These are phyloP conservation scores for Arrhamphus sclerolepis DNA, from an alignment of 2,797 vertebrate species.

Conservation along the genomic window DNA sequence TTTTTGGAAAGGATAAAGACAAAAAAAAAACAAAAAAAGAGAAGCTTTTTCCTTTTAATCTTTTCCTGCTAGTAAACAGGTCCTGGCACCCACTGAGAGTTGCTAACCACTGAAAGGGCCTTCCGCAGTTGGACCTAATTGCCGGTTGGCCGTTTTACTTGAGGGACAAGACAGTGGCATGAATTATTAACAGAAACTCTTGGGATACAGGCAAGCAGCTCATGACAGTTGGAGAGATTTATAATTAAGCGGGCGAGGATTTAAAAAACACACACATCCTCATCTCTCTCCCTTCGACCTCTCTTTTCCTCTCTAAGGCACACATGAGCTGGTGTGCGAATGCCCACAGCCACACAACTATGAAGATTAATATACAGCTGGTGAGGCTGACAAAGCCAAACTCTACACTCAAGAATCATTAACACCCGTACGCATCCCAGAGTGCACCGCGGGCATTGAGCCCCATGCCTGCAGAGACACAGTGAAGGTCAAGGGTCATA, in stretches of 20 bases:
- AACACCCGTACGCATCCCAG: conserved; percentile 57
- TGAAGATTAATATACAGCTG: conserved; percentile 69
- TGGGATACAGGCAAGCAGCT: conserved; percentile 52
- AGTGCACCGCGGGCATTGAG: conserved; percentile 43
- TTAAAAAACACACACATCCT: conserved; percentile 54
- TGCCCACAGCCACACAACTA: conserved; percentile 19
- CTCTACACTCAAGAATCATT: conserved; percentile 67
- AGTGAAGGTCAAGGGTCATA: conserved; percentile 74
- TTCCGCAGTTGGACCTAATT: conserved; percentile 57
- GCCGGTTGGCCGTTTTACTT: conserved; percentile 56
- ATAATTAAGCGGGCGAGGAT: conserved; percentile 78
- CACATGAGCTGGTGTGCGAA: conserved; percentile 10
- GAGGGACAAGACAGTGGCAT: conserved; percentile 47
- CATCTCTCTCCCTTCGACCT: conserved; percentile 21
- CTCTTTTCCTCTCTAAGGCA: conserved; percentile 10
- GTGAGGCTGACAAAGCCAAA: conserved; percentile 57
- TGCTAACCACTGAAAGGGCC: conserved; percentile 27
- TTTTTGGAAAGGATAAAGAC: not conserved
- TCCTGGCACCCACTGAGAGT: conserved; percentile 30
- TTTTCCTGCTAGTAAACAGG: conserved; percentile 39
- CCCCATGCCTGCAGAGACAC: conserved; percentile 35
- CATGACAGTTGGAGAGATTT: conserved; percentile 76
- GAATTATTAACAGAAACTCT: conserved; percentile 73
- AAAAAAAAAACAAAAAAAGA: too few relatives aligned
- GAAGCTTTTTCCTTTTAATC: too few relatives aligned